Base-by-base conservation (phyloP, 2,797 vertebrate genomes). In the Schizopygopsis malacanthus region DNA sequence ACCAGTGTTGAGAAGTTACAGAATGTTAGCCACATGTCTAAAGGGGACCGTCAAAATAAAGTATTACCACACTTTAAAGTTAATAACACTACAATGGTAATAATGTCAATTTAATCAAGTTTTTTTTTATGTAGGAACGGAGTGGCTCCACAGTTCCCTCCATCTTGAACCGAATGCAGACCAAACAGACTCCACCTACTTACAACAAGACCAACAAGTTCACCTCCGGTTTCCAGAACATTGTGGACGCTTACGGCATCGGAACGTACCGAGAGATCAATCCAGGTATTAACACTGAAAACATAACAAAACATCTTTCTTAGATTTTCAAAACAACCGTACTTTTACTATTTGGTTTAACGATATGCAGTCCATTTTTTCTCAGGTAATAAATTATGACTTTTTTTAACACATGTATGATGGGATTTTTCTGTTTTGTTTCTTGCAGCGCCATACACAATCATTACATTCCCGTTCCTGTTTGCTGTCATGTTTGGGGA, bases 401-500 rank as follows among this genome's bases (percentile, higher is more conserved):
- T 56, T 16, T 6, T 25, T 54, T 6, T 79, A 39, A 70, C 11
- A 52, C 52, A 1, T 88, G 25, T 77, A 20, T 78, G n/a, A 41
- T 73, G 84, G 15, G 28, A 37, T 88, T 47, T 79, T 89, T 39
- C 50, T 33, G 80, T 39, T 75, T 33, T 83, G 87, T 87, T 82
- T 88, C 67, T 61, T 88, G 0, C 90, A 99, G 98, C 98, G 56
- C 98, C 98, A 0, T 99, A 99, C 63, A 99, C 98, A 2, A 98
- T 99, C 91, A 97, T 99, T 87, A 99, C 98, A 10, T 99, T 99
- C 91, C 98, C 98, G 0, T 99, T 99, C 92, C 94, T 99, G 84
- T 99, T 99, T 92, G 98, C 98, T 33, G 98, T 99, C 89, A 99
- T 99, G 98, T 99, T 99, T 91, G 98, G 98, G 4, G 98, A 99